Evolutionary conservation across 2,888 invertebrate genomes (phyloP).

Genomic region (Tachystola acroxantha): DNA sequence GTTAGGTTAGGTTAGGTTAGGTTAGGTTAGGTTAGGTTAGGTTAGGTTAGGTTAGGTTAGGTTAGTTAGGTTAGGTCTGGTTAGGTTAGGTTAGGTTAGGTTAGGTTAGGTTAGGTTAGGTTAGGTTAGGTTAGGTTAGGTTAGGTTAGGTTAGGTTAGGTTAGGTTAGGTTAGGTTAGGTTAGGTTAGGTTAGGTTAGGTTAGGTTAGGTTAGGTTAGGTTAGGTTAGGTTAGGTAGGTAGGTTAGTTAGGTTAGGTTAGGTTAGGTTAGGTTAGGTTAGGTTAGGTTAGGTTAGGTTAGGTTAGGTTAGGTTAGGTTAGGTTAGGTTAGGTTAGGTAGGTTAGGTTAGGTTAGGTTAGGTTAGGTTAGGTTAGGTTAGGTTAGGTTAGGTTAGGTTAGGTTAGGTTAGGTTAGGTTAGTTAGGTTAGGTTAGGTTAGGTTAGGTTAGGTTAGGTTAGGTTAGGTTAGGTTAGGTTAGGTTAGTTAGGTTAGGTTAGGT

Average conservation of each 20-base stretch:
- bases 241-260: slow-evolving; percentile 19
- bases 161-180: slow-evolving; percentile 18
- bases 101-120: slow-evolving; percentile 22
- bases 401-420: slow-evolving; percentile 14
- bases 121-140: slow-evolving; percentile 21
- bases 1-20: too few species aligned
- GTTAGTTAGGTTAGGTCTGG: slow-evolving; percentile 21
- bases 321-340: slow-evolving; percentile 19
- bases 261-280: slow-evolving; percentile 22
- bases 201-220: slow-evolving; percentile 17
- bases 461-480: slow-evolving; percentile 18
- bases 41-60: slow-evolving; percentile 19
- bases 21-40: too few species aligned
- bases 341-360: slow-evolving; percentile 27
- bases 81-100: slow-evolving; percentile 19
- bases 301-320: slow-evolving; percentile 25
- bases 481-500: slow-evolving; percentile 21
- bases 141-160: slow-evolving; percentile 20
- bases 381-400: slow-evolving; percentile 19
- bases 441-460: slow-evolving; percentile 19
- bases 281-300: slow-evolving; percentile 24
- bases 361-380: slow-evolving; percentile 26
- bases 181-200: slow-evolving; percentile 20
- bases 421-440: slow-evolving; percentile 20
- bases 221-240: slow-evolving; percentile 14